Conservation (phyloP, 2,797 vertebrate genomes). For the Scolopax bukidnonensis region DNA sequence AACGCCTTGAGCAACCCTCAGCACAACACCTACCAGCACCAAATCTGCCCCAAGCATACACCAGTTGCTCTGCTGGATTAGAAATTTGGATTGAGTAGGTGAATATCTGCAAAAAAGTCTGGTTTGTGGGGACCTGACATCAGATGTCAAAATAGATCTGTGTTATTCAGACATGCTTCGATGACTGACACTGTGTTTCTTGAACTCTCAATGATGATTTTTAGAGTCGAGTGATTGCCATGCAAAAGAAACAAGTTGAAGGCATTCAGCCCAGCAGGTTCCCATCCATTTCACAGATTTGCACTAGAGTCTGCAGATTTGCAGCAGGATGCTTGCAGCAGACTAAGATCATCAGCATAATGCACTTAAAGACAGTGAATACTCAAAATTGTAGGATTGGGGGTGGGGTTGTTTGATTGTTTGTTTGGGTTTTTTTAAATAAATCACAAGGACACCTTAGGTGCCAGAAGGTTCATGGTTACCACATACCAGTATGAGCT, state of each 20-base stretch:
- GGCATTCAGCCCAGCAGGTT: background rate
- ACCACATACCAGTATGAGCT: accelerated
- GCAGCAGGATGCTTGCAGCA: background rate
- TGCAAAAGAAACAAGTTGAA: background rate
- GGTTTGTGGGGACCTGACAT: background rate
- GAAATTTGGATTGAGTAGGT: background rate
- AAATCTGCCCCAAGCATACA: accelerated
- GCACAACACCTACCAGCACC: accelerated
- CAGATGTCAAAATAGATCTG: accelerated
- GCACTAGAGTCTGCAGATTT: background rate
- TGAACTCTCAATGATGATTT: background rate
- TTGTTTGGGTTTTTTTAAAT: too few relatives aligned
- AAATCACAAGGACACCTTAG: background rate
- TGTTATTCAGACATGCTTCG: accelerated
- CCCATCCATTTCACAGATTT: background rate
- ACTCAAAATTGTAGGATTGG: background rate
- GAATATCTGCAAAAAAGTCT: background rate
- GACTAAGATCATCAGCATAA: background rate
- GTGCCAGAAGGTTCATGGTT: background rate
- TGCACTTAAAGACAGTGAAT: accelerated
- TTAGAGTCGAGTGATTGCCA: accelerated
- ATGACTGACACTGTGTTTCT: background rate
- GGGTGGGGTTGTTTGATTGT: too few relatives aligned
- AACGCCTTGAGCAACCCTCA: accelerated
- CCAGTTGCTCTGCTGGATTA: background rate